phyloP scores from a whole-genome alignment of 2,113 vertebrate species.

The Hydropotes inermis region DNA sequence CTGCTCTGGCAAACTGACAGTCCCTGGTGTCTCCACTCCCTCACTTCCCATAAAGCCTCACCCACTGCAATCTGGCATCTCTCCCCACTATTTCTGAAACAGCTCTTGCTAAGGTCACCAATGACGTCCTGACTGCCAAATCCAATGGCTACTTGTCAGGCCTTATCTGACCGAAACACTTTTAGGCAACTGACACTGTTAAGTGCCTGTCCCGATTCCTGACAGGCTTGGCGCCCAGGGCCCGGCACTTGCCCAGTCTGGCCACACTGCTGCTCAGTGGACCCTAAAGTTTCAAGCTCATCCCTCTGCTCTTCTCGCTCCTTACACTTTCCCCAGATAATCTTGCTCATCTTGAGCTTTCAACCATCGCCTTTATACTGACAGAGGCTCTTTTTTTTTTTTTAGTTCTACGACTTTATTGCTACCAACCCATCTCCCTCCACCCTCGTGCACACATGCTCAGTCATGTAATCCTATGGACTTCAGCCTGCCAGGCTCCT shows the following conservation, averaged over 20 bases:
- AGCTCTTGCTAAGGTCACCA: constrained; percentile 65
- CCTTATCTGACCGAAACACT: constrained; percentile 43
- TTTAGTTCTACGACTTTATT: no score
- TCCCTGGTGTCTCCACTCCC: neutral
- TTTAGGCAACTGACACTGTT: constrained; percentile 25
- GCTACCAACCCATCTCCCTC: no score
- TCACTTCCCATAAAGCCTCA: constrained; percentile 51
- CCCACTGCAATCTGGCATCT: constrained; percentile 54
- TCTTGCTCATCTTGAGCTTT: neutral
- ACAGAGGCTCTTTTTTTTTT: neutral
- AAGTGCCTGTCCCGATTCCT: neutral
- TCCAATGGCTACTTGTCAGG: constrained; percentile 42
- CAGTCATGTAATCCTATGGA: no score
- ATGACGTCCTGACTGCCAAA: constrained; percentile 58
- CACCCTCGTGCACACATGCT: no score
- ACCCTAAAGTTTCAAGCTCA: neutral
- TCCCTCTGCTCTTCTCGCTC: neutral
- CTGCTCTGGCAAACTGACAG: neutral
- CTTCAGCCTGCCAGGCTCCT: no score
- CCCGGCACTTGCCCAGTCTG: neutral
- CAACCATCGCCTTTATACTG: neutral
- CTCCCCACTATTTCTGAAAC: constrained; percentile 60
- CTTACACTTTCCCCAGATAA: neutral
- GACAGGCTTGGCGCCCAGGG: neutral
- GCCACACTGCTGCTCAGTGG: neutral